A percentile compares a stretch with the other conserved stretches of the same genome.
Evolutionary conservation across 2,113 vertebrate species (phyloP).

Genomic region (Ursus arctos): DNA sequence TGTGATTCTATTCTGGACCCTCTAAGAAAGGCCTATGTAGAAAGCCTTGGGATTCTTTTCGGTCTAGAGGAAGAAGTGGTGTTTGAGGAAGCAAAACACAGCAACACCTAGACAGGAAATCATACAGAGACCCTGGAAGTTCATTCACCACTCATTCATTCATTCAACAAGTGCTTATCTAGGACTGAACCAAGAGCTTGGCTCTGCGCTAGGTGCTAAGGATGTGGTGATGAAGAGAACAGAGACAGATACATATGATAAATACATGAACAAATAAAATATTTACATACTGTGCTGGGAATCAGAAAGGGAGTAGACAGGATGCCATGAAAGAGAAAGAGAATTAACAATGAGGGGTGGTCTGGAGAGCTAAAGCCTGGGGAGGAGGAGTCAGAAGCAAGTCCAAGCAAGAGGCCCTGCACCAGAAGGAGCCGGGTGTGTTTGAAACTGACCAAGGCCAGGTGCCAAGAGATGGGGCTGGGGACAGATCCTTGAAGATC

Average conservation of each 20-base stretch:
- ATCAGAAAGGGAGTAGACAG: not conserved
- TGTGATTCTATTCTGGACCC: not conserved
- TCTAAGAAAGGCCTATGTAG: not conserved
- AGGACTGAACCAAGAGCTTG: not conserved
- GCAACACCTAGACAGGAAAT: not conserved
- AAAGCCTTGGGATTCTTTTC: not conserved
- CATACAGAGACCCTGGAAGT: not conserved
- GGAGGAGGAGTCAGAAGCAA: not conserved
- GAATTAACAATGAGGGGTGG: not conserved
- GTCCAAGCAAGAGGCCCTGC: not conserved
- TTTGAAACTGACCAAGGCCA: not conserved
- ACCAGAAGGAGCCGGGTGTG: not conserved
- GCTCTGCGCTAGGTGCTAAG: not conserved
- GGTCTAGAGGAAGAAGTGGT: not conserved
- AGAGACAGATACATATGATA: not conserved
- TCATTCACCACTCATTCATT: too few relatives aligned
- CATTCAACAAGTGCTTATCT: not conserved
- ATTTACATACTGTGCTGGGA: not conserved
- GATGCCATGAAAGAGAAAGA: not conserved
- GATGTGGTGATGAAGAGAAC: not conserved
- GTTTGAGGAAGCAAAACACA: not conserved
- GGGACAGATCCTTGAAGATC: not conserved
- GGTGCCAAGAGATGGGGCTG: not conserved
- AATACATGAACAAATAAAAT: not conserved
- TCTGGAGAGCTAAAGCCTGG: not conserved